Base-by-base conservation (phyloP, 2,888 invertebrate species). In the Volucella zonaria region DNA sequence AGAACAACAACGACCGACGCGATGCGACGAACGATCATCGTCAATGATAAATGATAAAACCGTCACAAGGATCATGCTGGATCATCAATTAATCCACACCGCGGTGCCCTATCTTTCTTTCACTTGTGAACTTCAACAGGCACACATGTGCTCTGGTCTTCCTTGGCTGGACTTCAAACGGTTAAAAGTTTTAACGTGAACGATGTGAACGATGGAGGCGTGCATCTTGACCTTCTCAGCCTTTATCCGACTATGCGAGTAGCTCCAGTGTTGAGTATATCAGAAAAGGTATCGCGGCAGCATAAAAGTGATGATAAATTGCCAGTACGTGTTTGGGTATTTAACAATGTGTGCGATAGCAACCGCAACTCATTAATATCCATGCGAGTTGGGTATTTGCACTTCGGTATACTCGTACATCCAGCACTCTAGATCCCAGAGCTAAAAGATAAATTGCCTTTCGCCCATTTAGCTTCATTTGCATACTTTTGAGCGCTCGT, bases 291-390 rank as follows among this genome's bases (percentile, higher is more conserved):
- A 75, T 83, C 75, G 70, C 80, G 79, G 80, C 75, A 70, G 80
- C 75, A 71, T 80, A 11, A 77, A 85, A 81, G 81, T 77, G 85
- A 85, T 85, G 85, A 85, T 85, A 71, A 68, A 85, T 85, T 86
- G 66, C 74, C 40, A 78, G 74, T 49, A 86, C 86, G 78, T 86
- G 86, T 74, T 82, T 18, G 70, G 77, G 82, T 82, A 86, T 86
- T 86, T 85, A 85, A 85, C 71, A 85, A 77, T 85, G 77, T 81
- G 76, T 85, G 85, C 77, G 82, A 78, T 82, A 86, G 82, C 59
- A 86, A 74, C 82, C 86, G 74, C 86, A 82, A 31, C 86, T 82
- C 86, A 86, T 86, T 86, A 86, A 86, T 86, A 81, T 82, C 74
- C 73, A 77, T 74, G 77, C 78, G 77, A 74, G 75, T 56, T 54